Evolutionary conservation across 2,888 invertebrate genomes (phyloP).

Genomic region (Clistopyga incitator): DNA sequence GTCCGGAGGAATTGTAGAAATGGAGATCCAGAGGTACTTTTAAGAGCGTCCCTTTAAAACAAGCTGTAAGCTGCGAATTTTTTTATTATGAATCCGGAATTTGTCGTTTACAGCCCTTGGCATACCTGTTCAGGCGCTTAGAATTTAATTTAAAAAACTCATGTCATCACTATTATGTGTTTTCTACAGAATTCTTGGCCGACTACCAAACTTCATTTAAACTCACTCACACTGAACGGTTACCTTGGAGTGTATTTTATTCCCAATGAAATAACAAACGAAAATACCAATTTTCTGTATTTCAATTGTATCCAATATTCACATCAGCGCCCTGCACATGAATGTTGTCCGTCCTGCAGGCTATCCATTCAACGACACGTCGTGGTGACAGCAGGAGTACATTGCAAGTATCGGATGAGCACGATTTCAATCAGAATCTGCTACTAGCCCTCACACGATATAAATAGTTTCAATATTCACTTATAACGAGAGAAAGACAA

Average conservation of each 20-base stretch:
- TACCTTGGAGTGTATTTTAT: neutral
- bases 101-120: no score
- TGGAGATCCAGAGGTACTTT: no score
- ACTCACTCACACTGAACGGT: neutral
- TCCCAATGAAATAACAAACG: neutral
- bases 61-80: neutral
- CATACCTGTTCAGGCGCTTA: no score
- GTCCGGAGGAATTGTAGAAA: no score
- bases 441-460: conserved; percentile 26
- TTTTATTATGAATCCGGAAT: no score
- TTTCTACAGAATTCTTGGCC: neutral
- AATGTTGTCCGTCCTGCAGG: neutral
- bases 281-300: neutral
- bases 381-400: neutral
- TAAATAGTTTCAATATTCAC: conserved; percentile 52
- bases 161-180: neutral
- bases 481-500: conserved; percentile 15
- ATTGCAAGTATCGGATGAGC: conserved; percentile 10
- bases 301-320: neutral
- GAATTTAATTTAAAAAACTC: no score
- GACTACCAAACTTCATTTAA: neutral
- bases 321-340: neutral
- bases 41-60: no score
- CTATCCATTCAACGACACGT: conserved; percentile 7
- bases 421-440: conserved; percentile 60